phyloP scores from a whole-genome alignment of 2,888 invertebrate species.

The Caenorhabditis macrosperma region DNA sequence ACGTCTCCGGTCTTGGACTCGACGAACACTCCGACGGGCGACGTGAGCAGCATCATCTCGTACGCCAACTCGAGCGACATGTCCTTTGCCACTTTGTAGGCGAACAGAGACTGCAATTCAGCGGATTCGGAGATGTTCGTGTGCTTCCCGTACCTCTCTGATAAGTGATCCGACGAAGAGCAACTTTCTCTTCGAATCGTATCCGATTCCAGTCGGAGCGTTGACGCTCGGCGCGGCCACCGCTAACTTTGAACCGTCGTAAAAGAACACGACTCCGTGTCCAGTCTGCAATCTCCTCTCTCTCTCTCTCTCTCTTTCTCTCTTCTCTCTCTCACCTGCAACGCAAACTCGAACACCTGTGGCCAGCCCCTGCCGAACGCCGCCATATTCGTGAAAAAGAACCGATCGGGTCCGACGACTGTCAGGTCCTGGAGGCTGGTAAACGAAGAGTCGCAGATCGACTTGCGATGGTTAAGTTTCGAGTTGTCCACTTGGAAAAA shows the following conservation, averaged over 20 bases:
- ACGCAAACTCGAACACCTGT: conserved; percentile 64
- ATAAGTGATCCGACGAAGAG: conserved; percentile 72
- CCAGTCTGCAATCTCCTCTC: conserved; percentile 23
- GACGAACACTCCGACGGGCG: conserved; percentile 66
- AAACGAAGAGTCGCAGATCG: conserved; percentile 64
- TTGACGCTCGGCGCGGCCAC: conserved; percentile 54
- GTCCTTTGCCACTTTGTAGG: conserved; percentile 71
- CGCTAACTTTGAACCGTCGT: conserved; percentile 69
- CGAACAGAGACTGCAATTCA: conserved; percentile 40
- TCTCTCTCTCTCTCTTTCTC: too few species aligned
- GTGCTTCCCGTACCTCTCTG: conserved; percentile 74
- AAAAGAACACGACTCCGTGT: conserved; percentile 72
- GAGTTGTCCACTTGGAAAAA: conserved; percentile 69
- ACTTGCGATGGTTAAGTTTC: conserved; percentile 67
- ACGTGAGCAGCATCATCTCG: conserved; percentile 74
- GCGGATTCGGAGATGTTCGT: background rate
- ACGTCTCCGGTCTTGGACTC: conserved; percentile 64
- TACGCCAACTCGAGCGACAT: conserved; percentile 58
- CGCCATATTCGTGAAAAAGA: conserved; percentile 73
- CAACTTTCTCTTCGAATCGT: conserved; percentile 64
- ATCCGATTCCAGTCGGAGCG: conserved; percentile 70
- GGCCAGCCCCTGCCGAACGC: conserved; percentile 62
- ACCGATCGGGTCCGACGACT: conserved; percentile 75
- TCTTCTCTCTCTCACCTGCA: too few species aligned
- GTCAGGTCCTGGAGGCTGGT: conserved; percentile 71